Evolutionary conservation across 53 echinoderm and acorn worm species (phyloP), one percentile per base, ranked within the genome.

Genomic region (Stichopus horrens): DNA sequence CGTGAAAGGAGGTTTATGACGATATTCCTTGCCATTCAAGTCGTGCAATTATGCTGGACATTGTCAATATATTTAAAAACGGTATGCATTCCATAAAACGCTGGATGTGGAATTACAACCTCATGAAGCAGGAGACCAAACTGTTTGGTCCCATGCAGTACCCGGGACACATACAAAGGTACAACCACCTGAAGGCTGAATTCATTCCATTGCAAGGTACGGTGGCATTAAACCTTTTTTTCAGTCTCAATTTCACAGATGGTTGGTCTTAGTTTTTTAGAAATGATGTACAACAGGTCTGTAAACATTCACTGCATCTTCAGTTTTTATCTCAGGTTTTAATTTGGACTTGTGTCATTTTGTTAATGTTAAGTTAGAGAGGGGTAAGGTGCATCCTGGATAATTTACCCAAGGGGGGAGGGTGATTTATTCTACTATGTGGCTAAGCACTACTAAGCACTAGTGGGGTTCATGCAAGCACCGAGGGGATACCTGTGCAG

Each of bases 41-140:
- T 67, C 20, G 85, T 85, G 52, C 85, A 85, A 85, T 85, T 63
- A 85, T 85, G 85, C 59, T 85, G 85, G 85, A 85, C 65, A 18
- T 85, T 85, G 85, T 65, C 55, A 86, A 84, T 7, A 71, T 87
- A 85, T 60, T 93, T 6, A 75, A 74, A 54, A 75, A 67, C 51
- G 90, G 91, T 14, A 76, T 93, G 78, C 93, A 93, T 88, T 91
- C 93, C 76, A 88, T 93, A 79, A 93, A 93, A 82, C 89, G 74
- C 7, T 91, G 93, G 93, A 91, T 93, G 93, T 93, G 93, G 93
- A 91, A 83, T 58, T 89, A 84, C 53, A 88, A 91, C 82, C 77
- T 91, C 58, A 76, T 86, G 82, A 76, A 76, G 86, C 76, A 90
- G 68, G 77, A 86, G 86, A 77, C 55, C 63, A 90, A 90, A 53